Evolutionary conservation across 37 sponge, comb jelly and placozoan species (phyloP), one percentile per base, ranked within the genome.

Genomic region (Bolinopsis microptera): DNA sequence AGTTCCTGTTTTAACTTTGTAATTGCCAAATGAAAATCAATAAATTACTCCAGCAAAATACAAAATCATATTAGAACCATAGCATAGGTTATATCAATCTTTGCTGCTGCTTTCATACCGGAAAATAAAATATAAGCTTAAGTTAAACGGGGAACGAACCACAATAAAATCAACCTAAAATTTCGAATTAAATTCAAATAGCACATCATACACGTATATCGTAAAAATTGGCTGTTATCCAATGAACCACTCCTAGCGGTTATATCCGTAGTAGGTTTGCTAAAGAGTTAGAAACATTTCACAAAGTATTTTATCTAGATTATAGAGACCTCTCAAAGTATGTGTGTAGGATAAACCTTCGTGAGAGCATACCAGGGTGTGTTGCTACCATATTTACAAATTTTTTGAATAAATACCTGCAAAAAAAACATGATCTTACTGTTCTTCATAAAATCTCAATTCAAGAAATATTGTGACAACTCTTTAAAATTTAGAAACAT

Each of bases 21-120:
- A n/a, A n/a, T n/a, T n/a, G n/a, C n/a, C n/a, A n/a, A n/a, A n/a
- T n/a, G n/a, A n/a, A n/a, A n/a, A n/a, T n/a, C n/a, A n/a, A n/a
- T n/a, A n/a, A 5, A 48, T 48, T 48, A 70, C 30, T 70, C 74
- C 74, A 70, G 74, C 74, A 70, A 26, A 70, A 70, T 70, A 70
- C 74, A 70, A 70, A 70, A 70, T 70, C 74, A 70, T 70, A 70
- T 70, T 70, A 70, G 74, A 70, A 70, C 74, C 74, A 26, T 70
- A 26, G 25, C 74, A 26, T 70, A 26, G 25, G 74, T 70, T 28
- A 26, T 70, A 70, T 70, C 25, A 48, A 5, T 48, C 61, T 48
- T 48, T 48, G 61, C 61, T 70, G 74, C 74, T 22, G 30, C 28
- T 70, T 70, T 70, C 30, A 22, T 70, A 70, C 74, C 74, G 21